These are phyloP conservation scores for Tipula helvola DNA, from an alignment of 2,888 invertebrate genomes.

Conservation along the genomic window DNA sequence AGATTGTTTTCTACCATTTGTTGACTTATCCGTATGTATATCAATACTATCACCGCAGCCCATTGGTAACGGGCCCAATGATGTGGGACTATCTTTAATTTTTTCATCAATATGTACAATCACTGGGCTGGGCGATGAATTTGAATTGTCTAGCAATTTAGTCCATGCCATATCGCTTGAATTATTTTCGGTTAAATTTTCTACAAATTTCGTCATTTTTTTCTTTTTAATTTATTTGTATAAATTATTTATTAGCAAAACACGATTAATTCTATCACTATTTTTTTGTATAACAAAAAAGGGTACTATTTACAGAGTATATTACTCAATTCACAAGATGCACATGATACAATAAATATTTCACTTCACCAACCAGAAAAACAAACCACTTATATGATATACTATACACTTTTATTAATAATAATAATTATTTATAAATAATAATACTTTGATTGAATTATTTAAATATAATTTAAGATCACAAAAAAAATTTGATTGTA, in stretches of 20 bases:
- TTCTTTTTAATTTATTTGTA: background rate
- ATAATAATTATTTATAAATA: background rate
- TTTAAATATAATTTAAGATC: background rate
- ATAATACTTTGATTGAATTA: background rate
- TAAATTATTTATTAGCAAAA: background rate
- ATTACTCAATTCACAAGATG: background rate
- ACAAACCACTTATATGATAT: background rate
- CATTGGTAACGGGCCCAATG: conserved; percentile 14
- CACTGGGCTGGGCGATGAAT: conserved; percentile 5
- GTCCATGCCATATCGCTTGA: conserved; percentile 33
- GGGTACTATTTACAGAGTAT: background rate
- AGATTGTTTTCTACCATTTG: conserved; percentile 26
- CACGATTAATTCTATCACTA: background rate
- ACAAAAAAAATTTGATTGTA: background rate
- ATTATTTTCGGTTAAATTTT: conserved; percentile 27
- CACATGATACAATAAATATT: background rate
- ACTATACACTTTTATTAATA: background rate
- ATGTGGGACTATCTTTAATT: conserved; percentile 25
- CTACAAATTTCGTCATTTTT: conserved; percentile 26
- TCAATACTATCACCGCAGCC: background rate
- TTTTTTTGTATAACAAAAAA: background rate
- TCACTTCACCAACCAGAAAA: background rate
- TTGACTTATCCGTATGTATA: background rate
- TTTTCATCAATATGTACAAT: conserved; percentile 18
- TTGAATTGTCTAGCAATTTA: conserved; percentile 27